phyloP scores from a whole-genome alignment of 2,888 invertebrate genomes.

The Tetropium fuscum region DNA sequence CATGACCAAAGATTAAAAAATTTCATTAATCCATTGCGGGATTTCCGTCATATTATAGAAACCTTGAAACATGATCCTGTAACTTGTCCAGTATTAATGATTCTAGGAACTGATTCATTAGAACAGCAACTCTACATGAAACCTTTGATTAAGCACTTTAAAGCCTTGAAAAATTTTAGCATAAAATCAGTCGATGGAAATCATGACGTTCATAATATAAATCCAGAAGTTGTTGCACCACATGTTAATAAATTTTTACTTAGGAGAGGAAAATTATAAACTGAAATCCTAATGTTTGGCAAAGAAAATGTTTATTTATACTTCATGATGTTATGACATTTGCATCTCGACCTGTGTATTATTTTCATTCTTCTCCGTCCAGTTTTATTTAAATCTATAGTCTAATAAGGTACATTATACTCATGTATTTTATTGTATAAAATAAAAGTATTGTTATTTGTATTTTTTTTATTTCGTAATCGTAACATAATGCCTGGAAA shows the following conservation, averaged over 20 bases:
- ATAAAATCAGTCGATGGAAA: constrained; percentile 67
- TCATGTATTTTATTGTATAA: no score
- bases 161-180: constrained; percentile 50
- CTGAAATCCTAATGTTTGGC: no score
- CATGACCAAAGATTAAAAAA: constrained; percentile 70
- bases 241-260: constrained; percentile 54
- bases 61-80: constrained; percentile 58
- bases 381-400: no score
- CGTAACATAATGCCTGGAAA: no score
- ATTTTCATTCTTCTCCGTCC: no score
- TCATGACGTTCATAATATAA: constrained; percentile 73
- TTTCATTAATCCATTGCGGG: constrained; percentile 59
- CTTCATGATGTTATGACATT: no score
- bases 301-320: no score
- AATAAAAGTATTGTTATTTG: no score
- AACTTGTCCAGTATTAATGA: constrained; percentile 60
- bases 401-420: no score
- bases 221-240: constrained; percentile 68
- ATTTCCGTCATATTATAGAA: constrained; percentile 53
- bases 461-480: no score
- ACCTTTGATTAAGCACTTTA: constrained; percentile 45
- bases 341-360: no score
- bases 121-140: constrained; percentile 45
- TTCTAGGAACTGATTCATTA: constrained; percentile 50
- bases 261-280: constrained; percentile 48